Evolutionary conservation across 1,140 invertebrate genomes (phyloP).

Genomic region (Arctopsyche grandis): DNA sequence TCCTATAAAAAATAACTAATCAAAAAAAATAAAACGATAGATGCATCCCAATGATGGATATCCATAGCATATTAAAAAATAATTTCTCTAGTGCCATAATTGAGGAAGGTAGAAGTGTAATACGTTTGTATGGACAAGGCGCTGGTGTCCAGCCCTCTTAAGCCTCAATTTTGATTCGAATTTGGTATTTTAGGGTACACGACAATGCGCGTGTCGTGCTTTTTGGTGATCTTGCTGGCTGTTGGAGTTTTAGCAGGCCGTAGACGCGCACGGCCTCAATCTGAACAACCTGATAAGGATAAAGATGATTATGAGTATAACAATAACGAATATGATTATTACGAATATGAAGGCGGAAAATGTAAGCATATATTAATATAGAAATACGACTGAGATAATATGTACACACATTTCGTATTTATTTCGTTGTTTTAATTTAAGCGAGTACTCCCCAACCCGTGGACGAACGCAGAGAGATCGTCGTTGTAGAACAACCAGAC

Average conservation of each 20-base stretch:
- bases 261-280: background rate
- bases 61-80: too few relatives aligned
- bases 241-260: slow-evolving; percentile 4
- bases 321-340: slow-evolving; percentile 54
- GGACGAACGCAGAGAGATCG: slow-evolving; percentile 55
- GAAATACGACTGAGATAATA: background rate
- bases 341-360: slow-evolving; percentile 55
- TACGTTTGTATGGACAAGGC: too few relatives aligned
- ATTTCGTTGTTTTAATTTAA: background rate
- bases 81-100: too few relatives aligned
- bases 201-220: slow-evolving; percentile 7
- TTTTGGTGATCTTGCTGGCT: slow-evolving; percentile 18
- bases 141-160: too few relatives aligned
- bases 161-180: too few relatives aligned
- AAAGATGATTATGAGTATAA: slow-evolving; percentile 35
- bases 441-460: slow-evolving; percentile 56
- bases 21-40: too few relatives aligned
- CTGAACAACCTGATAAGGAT: slow-evolving; percentile 13
- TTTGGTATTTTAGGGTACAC: background rate
- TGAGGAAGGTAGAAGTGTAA: too few relatives aligned
- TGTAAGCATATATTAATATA: slow-evolving; percentile 6
- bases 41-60: too few relatives aligned
- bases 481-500: slow-evolving; percentile 56
- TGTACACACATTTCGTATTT: background rate
- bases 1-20: too few relatives aligned